Percentiles rank a stretch among this genome's conserved stretches.
These are phyloP conservation scores for Papilio dardanus DNA, from an alignment of 1,140 invertebrate genomes.

Conservation along the genomic window DNA sequence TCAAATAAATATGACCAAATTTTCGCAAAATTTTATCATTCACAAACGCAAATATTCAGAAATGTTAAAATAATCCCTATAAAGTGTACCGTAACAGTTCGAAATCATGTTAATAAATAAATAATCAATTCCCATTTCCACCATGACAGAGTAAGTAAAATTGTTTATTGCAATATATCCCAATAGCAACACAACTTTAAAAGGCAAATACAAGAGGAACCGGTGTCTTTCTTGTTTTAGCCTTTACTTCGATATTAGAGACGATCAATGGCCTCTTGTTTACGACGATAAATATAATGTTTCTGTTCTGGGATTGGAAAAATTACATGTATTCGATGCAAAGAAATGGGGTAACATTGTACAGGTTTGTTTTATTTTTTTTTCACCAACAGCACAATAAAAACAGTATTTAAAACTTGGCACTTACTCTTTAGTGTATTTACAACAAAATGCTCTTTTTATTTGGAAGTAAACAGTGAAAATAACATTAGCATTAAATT, in stretches of 20 bases:
- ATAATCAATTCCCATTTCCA: conserved; percentile 22
- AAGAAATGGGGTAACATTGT: conserved; percentile 92
- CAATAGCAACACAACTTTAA: background rate
- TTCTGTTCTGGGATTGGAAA: conserved; percentile 90
- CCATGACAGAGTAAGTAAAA: conserved; percentile 49
- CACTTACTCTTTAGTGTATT: conserved; percentile 3
- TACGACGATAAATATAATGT: conserved; percentile 92
- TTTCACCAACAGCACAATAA: no score
- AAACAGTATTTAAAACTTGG: background rate
- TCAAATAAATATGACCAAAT: conserved; percentile 7
- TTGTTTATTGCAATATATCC: background rate
- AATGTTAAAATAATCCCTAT: background rate
- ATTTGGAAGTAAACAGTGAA: no score
- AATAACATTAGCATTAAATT: no score
- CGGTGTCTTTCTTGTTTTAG: conserved; percentile 49
- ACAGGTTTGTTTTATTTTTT: conserved; percentile 81
- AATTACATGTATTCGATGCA: conserved; percentile 94
- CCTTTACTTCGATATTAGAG: conserved; percentile 75
- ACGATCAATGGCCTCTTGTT: conserved; percentile 87
- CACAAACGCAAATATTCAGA: background rate
- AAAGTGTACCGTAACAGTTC: background rate
- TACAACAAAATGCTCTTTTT: background rate
- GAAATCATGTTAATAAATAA: conserved; percentile 22
- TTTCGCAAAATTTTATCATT: background rate
- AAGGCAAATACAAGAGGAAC: conserved; percentile 11